A percentile compares a stretch with the other conserved stretches of the same genome.
phyloP scores from a whole-genome alignment of 2,888 invertebrate species.

The Fragum sueziense region DNA sequence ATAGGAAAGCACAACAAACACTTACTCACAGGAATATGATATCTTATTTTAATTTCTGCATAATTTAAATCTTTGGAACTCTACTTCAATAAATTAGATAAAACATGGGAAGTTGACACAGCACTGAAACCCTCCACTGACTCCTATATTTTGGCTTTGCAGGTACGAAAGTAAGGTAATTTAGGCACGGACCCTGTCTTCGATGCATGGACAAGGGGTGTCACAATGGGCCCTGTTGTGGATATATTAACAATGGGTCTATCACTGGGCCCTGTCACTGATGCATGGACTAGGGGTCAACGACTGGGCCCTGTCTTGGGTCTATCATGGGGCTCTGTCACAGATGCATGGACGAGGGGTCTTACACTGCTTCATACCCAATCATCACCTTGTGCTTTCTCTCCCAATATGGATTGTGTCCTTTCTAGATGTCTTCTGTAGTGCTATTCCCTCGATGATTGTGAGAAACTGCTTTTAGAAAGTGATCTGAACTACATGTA shows the following conservation, averaged over 20 bases:
- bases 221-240: too few relatives aligned
- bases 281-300: too few relatives aligned
- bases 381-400: not conserved
- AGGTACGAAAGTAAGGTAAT: constrained; percentile 17
- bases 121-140: not conserved
- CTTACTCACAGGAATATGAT: too few relatives aligned
- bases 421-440: not conserved
- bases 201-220: not conserved
- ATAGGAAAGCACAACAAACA: too few relatives aligned
- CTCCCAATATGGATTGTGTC: not conserved
- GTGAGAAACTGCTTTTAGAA: not conserved
- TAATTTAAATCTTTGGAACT: too few relatives aligned
- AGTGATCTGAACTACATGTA: not conserved
- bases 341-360: not conserved
- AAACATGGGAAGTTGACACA: too few relatives aligned
- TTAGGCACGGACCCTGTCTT: not conserved
- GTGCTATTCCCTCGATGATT: too few relatives aligned
- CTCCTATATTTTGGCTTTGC: constrained; percentile 7
- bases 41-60: too few relatives aligned
- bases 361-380: not conserved
- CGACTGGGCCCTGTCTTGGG: too few relatives aligned
- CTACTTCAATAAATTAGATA: too few relatives aligned
- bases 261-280: not conserved
- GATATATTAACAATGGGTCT: too few relatives aligned
- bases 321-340: not conserved